phyloP scores from a whole-genome alignment of 2,797 vertebrate genomes.

The Cynopterus sphinx region DNA sequence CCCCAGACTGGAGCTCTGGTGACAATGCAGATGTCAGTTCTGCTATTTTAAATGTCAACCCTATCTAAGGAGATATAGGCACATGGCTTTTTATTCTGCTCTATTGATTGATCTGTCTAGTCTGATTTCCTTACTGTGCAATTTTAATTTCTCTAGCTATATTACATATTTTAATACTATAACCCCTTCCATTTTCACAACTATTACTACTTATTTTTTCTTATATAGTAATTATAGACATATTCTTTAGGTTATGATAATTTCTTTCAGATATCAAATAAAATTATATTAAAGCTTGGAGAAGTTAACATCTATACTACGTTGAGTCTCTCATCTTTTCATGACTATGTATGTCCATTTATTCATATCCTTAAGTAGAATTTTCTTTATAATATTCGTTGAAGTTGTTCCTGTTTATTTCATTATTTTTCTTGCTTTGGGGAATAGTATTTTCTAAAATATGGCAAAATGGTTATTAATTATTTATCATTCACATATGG shows the following conservation, averaged over 20 bases:
- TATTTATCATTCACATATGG: not conserved
- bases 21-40: not conserved
- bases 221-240: not conserved
- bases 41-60: not conserved
- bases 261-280: constrained; percentile 16
- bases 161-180: not conserved
- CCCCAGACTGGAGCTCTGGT: not conserved
- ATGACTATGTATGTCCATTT: not conserved
- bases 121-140: not conserved
- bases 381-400: constrained; percentile 20
- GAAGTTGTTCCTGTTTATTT: not conserved
- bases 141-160: not conserved
- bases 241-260: not conserved
- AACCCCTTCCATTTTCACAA: constrained; percentile 1
- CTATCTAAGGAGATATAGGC: not conserved
- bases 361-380: not conserved
- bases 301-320: not conserved
- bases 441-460: constrained; percentile 13
- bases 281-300: not conserved
- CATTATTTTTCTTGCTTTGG: not conserved
- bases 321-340: not conserved
- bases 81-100: not conserved
- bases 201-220: not conserved
- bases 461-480: not conserved
- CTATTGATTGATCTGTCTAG: not conserved